Percentiles rank a stretch among this genome's conserved stretches.
phyloP scores from a whole-genome alignment of 2,113 vertebrate genomes.

The Bubo scandiacus region DNA sequence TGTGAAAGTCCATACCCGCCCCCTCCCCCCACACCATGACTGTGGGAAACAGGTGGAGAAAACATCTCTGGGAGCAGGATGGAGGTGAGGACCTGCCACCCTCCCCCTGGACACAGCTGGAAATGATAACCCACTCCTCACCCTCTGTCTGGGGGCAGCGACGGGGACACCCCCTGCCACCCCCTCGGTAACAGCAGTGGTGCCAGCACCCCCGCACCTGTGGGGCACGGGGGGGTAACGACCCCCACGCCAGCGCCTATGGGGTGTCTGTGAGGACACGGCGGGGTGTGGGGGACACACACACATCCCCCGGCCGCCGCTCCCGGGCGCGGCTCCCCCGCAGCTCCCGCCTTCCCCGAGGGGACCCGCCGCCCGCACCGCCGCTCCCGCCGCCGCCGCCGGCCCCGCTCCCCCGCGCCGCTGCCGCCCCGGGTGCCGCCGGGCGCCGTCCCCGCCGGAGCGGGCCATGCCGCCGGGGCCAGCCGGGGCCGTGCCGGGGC shows the following conservation, averaged over 20 bases:
- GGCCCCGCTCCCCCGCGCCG: neutral
- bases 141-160: neutral
- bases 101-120: neutral
- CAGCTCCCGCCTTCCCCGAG: neutral
- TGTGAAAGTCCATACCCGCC: rapidly evolving
- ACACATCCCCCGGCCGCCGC: neutral
- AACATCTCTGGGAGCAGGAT: neutral
- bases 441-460: neutral
- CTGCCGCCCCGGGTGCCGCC: neutral
- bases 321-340: too few relatives aligned
- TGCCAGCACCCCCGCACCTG: neutral
- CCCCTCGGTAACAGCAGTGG: neutral
- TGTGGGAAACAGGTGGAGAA: neutral
- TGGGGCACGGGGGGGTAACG: rapidly evolving
- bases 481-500: neutral
- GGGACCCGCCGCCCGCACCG: neutral
- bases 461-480: neutral
- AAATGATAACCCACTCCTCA: neutral
- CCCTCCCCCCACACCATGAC: neutral
- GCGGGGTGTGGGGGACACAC: too few relatives aligned
- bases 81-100: neutral
- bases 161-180: neutral
- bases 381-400: neutral
- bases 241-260: neutral
- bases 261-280: neutral